Evolutionary conservation across 2,797 vertebrate genomes (phyloP), one percentile per base, ranked within the genome.

Genomic region (Arremon aurantiirostris): DNA sequence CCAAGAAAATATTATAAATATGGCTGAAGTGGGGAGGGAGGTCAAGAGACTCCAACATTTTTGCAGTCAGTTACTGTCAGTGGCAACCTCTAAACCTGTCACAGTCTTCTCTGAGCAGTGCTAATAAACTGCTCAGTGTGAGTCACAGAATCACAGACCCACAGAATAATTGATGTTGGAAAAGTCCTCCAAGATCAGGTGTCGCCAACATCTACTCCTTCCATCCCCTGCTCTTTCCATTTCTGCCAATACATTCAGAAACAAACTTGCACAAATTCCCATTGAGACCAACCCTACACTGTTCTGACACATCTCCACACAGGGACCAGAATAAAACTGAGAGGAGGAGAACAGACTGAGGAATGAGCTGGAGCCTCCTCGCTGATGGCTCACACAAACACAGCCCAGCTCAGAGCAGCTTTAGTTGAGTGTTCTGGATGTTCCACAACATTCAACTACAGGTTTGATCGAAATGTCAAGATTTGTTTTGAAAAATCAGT

Each of bases 321-420:
- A 35, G 65, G 24, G 77, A 86, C 42, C 16, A 93, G 86, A 95
- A 96, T 92, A 93, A 96, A 94, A 92, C 42, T 75, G 82, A 76
- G 70, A 92, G 77, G 90, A 93, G 82, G 82, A 89, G 65, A 90
- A 92, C 37, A 93, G 90, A 65, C 71, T 94, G 60, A 27, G 41
- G 71, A 77, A 82, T 77, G 68, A 94, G 86, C 57, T 94, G 91
- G 63, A 95, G 50, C 18, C 0, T 88, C 53, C 72, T 81, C 0
- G 0, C 80, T 83, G 82, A 86, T 86, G 83, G 82, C 79, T 96
- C 41, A 82, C 76, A 88, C 72, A 83, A 91, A 91, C 88, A 91
- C 60, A 95, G 79, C 37, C 64, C 79, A 86, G 78, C 64, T 64
- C 59, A 26, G 49, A 90, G 76, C 69, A 71, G 82, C 69, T 95